Base-by-base conservation (phyloP, 2,797 vertebrate species). In the Pipistrellus pygmaeus region DNA sequence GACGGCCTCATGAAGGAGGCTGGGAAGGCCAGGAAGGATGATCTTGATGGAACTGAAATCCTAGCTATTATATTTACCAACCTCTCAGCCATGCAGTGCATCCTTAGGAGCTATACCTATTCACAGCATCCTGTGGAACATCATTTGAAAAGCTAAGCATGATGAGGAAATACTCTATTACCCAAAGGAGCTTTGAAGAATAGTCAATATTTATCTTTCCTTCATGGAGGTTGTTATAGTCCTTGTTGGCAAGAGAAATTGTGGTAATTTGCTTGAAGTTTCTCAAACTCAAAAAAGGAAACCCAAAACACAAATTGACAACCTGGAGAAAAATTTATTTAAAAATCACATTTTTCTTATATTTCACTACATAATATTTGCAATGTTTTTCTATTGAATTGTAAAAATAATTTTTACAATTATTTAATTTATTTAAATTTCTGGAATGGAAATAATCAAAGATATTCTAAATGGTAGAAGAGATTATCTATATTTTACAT, bases 381-480 rank as follows among this genome's bases (percentile, higher is more conserved):
- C 4, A 23, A 5, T 83, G 69, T 93, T 1, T 91, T 55, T 84
- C 30, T 72, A 1, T 57, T 75, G 3, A 83, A 73, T 83, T 80
- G 0, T 35, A 53, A 51, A 53, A 32, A 53, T 76, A 76, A 53
- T 51, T 13, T 76, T 32, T 76, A 53, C 20, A 32, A 53, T 76
- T 32, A 21, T 32, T 75, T 84, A 75, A 92, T 68, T 44, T 21
- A 78, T 32, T 78, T 86, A 38, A 27, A 84, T 78, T 73, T 84
- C 35, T 80, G 27, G 13, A 80, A 68, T 80, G 27, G 17, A 80
- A 68, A 51, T 66, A 11, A 73, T 44, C 18, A 66, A 87, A 95
- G 27, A 2, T 66, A 84, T 80, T 93, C 41, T 95, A 64, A 84
- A 84, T 10, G 32, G 23, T 71, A 90, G 13, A 21, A 88, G 64